Conservation (phyloP, 2,888 invertebrate species). For the Drosophila merina region DNA sequence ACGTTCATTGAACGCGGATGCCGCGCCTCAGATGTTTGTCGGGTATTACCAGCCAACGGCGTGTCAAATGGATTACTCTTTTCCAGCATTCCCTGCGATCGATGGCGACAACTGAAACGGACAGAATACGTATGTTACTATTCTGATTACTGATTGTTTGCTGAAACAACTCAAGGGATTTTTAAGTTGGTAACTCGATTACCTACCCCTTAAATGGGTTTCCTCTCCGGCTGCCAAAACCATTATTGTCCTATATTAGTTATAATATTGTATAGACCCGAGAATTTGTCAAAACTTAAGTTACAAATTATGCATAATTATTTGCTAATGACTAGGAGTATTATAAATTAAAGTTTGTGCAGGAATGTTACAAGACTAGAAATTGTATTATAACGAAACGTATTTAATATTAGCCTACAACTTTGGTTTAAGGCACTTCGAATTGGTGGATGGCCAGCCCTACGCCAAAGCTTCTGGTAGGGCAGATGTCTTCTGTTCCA, state of each 20-base stretch:
- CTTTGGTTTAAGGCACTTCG: constrained; percentile 69
- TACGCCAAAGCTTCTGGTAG: constrained; percentile 54
- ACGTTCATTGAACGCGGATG: constrained; percentile 77
- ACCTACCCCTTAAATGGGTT: constrained; percentile 10
- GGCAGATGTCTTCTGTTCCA: constrained; percentile 20
- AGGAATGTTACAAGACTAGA: constrained; percentile 16
- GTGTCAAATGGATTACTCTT: constrained; percentile 74
- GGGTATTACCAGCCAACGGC: constrained; percentile 43
- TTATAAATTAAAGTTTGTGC: constrained; percentile 9
- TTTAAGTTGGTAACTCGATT: constrained; percentile 1
- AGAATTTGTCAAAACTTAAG: constrained; percentile 21
- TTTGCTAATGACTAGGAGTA: constrained; percentile 29
- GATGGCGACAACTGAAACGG: constrained; percentile 43
- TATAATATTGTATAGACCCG: neutral
- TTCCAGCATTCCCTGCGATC: constrained; percentile 36
- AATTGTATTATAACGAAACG: constrained; percentile 10
- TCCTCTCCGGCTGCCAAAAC: neutral
- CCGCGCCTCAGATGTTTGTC: constrained; percentile 56
- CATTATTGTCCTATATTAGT: constrained; percentile 8
- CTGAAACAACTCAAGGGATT: constrained; percentile 3
- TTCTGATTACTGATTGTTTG: constrained; percentile 33
- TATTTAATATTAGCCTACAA: constrained; percentile 47
- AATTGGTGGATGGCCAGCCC: neutral
- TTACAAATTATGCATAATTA: constrained; percentile 6
- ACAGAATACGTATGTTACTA: constrained; percentile 31